Percentiles rank a stretch among this genome's conserved stretches.
Conservation (phyloP, 2,797 vertebrate genomes). For the Poecilia velifera region DNA sequence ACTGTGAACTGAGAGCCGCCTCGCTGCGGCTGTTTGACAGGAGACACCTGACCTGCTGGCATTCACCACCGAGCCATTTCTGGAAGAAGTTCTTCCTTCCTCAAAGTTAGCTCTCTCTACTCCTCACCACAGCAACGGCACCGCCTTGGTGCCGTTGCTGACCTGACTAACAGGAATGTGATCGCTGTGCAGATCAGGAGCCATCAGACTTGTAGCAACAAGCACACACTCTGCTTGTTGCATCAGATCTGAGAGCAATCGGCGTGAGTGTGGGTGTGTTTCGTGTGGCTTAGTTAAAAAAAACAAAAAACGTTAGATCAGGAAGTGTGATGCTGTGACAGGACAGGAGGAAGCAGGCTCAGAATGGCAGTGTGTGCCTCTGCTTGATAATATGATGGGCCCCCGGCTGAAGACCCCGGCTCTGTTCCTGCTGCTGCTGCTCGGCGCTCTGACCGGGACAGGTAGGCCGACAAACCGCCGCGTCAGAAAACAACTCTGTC, state of each 20-base stretch:
- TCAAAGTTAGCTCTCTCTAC: conserved; percentile 44
- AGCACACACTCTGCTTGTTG: conserved; percentile 74
- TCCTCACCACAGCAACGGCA: too few relatives aligned
- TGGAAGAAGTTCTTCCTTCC: conserved; percentile 31
- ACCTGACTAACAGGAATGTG: conserved; percentile 77
- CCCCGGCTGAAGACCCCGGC: conserved; percentile 49
- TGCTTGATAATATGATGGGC: conserved; percentile 68
- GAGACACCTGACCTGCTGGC: conserved; percentile 22
- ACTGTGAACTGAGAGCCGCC: background rate
- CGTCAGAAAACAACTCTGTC: conserved; percentile 1
- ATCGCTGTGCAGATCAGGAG: conserved; percentile 54
- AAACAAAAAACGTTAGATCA: conserved; percentile 67
- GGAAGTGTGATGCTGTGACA: conserved; percentile 82
- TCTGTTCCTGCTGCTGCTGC: conserved; percentile 61
- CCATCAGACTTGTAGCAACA: conserved; percentile 81
- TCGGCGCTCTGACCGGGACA: conserved; percentile 53
- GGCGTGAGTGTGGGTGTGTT: conserved; percentile 61
- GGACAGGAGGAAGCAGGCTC: conserved; percentile 54
- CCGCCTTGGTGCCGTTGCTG: conserved; percentile 50
- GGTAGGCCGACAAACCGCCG: conserved; percentile 57
- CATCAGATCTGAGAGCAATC: conserved; percentile 80
- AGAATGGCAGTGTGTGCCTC: conserved; percentile 71
- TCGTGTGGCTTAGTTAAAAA: conserved; percentile 19
- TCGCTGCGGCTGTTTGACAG: background rate
- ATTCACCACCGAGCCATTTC: background rate